A percentile compares a stretch with the other conserved stretches of the same genome.
phyloP scores from a whole-genome alignment of 2,113 vertebrate genomes.

The Ciconia stormi region DNA sequence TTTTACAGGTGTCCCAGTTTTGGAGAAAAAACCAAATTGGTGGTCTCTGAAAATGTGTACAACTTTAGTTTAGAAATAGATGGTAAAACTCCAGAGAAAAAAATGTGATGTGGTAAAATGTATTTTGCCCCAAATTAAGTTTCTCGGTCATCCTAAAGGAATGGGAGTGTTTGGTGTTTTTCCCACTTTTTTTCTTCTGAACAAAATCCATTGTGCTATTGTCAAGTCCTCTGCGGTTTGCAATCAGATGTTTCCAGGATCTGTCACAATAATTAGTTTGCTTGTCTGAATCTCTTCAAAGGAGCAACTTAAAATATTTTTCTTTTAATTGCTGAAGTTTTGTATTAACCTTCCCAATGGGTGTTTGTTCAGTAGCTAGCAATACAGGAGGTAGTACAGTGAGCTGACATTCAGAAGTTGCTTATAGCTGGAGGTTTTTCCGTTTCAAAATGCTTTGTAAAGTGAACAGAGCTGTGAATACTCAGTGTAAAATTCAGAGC shows the following conservation, averaged over 20 bases:
- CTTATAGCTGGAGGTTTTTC: background rate
- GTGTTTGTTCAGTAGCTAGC: background rate
- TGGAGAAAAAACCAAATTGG: fast-evolving
- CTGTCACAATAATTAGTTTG: background rate
- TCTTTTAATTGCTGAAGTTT: background rate
- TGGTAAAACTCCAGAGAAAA: background rate
- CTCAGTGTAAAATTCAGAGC: background rate
- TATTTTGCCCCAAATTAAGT: background rate
- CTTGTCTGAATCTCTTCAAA: background rate
- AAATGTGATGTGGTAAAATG: background rate
- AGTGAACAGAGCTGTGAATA: background rate
- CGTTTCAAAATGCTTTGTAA: background rate
- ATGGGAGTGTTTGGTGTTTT: background rate
- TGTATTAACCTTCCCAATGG: background rate
- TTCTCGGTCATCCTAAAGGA: background rate
- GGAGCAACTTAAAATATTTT: background rate
- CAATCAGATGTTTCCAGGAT: background rate
- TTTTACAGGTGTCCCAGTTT: background rate
- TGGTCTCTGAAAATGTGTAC: background rate
- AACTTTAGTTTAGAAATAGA: background rate
- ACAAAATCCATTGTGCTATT: background rate
- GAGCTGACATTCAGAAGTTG: background rate
- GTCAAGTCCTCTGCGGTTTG: background rate
- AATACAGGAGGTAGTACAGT: background rate
- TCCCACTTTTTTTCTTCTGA: background rate